Conservation (phyloP, 1,140 invertebrate genomes). For the Drosophila sucinea region DNA sequence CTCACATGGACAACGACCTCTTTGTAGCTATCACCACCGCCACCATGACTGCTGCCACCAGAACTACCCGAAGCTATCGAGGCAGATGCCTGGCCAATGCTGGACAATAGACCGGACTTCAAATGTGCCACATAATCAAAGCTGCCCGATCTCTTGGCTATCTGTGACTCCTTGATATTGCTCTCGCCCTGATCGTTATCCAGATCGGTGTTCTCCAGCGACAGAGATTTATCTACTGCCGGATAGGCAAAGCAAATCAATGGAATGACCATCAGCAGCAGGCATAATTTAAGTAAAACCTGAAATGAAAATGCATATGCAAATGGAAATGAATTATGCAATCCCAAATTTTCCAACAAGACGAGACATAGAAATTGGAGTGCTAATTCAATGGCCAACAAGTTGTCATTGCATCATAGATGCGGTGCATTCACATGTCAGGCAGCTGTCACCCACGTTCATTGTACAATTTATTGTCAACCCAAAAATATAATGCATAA, state of each 20-base stretch:
- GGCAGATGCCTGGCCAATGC: conserved; percentile 84
- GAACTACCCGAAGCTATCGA: conserved; percentile 85
- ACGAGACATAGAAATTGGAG: conserved; percentile 12
- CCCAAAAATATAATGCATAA: conserved; percentile 35
- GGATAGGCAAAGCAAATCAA: conserved; percentile 65
- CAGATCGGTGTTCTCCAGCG: conserved; percentile 72
- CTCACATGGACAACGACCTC: conserved; percentile 83
- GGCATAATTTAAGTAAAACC: conserved; percentile 40
- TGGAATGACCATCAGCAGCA: conserved; percentile 63
- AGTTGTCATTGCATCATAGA: conserved; percentile 37
- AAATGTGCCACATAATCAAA: conserved; percentile 83
- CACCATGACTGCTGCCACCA: conserved; percentile 83
- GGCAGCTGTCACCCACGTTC: conserved; percentile 40
- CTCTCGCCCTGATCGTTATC: conserved; percentile 77
- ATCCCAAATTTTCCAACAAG: conserved; percentile 26
- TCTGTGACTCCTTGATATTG: conserved; percentile 67
- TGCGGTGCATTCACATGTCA: conserved; percentile 62
- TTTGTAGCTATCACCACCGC: conserved; percentile 83
- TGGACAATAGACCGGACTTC: conserved; percentile 84
- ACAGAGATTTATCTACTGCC: conserved; percentile 69
- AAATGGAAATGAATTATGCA: conserved; percentile 31
- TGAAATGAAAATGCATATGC: conserved; percentile 13
- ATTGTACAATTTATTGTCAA: conserved; percentile 33
- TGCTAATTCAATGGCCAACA: conserved; percentile 50
- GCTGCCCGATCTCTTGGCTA: conserved; percentile 82